These are phyloP conservation scores for Drosophila parthenogenetica DNA, from an alignment of 2,888 invertebrate species.

Conservation along the genomic window DNA sequence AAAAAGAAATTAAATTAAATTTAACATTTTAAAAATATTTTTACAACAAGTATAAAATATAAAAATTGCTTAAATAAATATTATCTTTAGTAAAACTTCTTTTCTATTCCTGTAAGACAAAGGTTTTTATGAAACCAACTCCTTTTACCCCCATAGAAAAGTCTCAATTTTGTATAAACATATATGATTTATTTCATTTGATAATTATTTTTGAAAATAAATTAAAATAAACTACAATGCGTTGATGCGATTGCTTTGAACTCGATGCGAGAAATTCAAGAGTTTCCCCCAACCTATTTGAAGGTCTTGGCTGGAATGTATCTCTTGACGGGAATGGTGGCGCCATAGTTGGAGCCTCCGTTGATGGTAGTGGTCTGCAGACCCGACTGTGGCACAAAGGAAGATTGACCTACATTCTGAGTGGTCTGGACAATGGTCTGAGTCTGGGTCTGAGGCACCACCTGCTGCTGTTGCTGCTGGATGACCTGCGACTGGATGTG, in stretches of 20 bases:
- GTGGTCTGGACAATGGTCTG: conserved; percentile 55
- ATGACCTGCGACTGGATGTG: conserved; percentile 26
- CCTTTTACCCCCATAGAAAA: not conserved
- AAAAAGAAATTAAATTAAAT: too few relatives aligned
- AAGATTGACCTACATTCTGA: conserved; percentile 46
- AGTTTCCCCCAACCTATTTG: conserved; percentile 51
- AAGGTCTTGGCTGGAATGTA: conserved; percentile 73
- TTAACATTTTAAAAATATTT: too few relatives aligned
- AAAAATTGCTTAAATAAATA: too few relatives aligned
- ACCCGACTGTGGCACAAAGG: conserved; percentile 33
- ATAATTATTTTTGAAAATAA: conserved; percentile 54
- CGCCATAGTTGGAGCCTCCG: conserved; percentile 29
- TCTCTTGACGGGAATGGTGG: conserved; percentile 30
- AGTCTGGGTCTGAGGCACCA: conserved; percentile 19
- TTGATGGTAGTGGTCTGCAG: conserved; percentile 40
- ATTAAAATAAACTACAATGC: conserved; percentile 64
- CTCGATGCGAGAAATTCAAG: conserved; percentile 29
- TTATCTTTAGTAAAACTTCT: too few relatives aligned
- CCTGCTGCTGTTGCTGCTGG: conserved; percentile 46
- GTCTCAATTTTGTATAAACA: conserved; percentile 4
- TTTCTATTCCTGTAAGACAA: too few relatives aligned
- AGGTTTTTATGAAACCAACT: too few relatives aligned
- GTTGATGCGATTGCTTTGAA: conserved; percentile 23
- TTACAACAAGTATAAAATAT: too few relatives aligned
- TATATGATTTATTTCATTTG: conserved; percentile 49